phyloP scores from a whole-genome alignment of 2,797 vertebrate species.

The Cetoscarus ocellatus region DNA sequence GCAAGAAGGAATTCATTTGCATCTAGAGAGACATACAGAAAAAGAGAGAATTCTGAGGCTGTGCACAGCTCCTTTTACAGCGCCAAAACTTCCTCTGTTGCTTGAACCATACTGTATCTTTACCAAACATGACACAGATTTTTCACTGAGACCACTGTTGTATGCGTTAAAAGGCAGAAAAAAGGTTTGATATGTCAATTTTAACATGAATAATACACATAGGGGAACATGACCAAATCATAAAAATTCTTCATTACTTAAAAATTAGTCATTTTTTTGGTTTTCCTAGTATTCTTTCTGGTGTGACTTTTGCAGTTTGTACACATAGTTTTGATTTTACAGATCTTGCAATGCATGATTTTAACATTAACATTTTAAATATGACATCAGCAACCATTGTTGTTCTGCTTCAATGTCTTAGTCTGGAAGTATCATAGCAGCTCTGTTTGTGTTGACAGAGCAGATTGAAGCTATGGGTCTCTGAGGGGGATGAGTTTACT shows the following conservation, averaged over 20 bases:
- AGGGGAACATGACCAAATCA: no score
- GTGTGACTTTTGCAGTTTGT: constrained; percentile 23
- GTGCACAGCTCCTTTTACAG: no score
- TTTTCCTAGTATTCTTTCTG: constrained; percentile 6
- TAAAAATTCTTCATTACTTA: neutral
- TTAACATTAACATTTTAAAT: constrained; percentile 7
- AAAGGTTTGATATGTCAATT: no score
- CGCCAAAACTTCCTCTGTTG: no score
- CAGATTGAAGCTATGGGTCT: constrained; percentile 33
- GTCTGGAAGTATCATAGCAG: constrained; percentile 35
- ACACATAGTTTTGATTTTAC: constrained; percentile 3
- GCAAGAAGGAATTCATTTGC: no score
- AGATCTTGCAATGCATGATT: constrained; percentile 27
- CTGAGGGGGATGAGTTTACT: constrained; percentile 29
- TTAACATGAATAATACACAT: no score
- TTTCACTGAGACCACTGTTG: no score
- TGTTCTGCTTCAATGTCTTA: constrained; percentile 42
- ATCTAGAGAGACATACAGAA: no score
- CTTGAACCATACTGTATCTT: no score
- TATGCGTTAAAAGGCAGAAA: no score
- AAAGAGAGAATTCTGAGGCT: no score
- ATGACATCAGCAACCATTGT: constrained; percentile 21
- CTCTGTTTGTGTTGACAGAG: constrained; percentile 58
- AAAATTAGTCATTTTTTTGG: constrained; percentile 3
- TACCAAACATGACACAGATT: no score